Evolutionary conservation across 2,113 vertebrate genomes (phyloP).

Genomic region (Aegotheles bennettii): DNA sequence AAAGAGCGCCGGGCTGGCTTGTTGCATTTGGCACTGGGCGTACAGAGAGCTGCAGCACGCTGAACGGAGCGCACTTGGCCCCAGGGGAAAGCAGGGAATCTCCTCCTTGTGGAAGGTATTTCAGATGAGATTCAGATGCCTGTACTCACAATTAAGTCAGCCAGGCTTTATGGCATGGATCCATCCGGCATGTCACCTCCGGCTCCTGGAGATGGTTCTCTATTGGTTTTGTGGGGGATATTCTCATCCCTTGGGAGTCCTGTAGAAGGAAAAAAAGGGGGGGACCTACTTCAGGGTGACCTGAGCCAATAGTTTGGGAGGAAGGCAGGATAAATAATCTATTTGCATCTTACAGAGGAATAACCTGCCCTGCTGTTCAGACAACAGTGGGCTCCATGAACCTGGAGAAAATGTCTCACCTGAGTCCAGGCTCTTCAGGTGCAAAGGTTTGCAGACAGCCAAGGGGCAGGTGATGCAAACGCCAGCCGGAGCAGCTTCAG

Average conservation of each 20-base stretch:
- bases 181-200: too few relatives aligned
- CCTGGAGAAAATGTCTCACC: background rate
- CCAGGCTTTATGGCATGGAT: accelerated
- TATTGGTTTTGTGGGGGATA: accelerated
- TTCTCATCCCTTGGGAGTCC: background rate
- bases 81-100: background rate
- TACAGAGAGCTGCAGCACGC: accelerated
- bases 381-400: background rate
- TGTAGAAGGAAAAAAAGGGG: background rate
- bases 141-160: accelerated
- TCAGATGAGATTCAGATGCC: accelerated
- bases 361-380: background rate
- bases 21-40: background rate
- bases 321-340: background rate
- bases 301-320: background rate
- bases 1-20: background rate
- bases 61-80: background rate
- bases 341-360: background rate
- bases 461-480: background rate
- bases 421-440: background rate
- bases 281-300: accelerated
- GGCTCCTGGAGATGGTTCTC: accelerated
- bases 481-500: too few relatives aligned
- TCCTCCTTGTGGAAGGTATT: background rate
- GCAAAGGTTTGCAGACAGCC: accelerated